Conservation (phyloP, 2,797 vertebrate species). For the Pitangus sulphuratus region DNA sequence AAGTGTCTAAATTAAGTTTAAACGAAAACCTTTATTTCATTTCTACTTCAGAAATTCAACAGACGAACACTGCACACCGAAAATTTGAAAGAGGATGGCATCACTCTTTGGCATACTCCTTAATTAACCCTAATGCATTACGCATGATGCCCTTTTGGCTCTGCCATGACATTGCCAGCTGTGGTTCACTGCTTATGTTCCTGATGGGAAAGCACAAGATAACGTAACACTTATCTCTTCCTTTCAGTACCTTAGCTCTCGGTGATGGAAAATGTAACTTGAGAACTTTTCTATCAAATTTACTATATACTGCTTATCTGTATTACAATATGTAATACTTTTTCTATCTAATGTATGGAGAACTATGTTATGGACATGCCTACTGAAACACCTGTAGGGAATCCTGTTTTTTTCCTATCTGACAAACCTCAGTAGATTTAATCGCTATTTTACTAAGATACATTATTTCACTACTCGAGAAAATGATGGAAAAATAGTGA, state of each 20-base stretch:
- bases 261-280: neutral
- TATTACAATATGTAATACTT: neutral
- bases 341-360: neutral
- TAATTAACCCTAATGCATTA: constrained; percentile 34
- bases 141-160: constrained; percentile 30
- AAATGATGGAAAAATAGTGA: neutral
- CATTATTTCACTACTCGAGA: neutral
- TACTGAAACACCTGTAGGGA: neutral
- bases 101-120: constrained; percentile 4
- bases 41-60: neutral
- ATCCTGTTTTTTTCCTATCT: neutral
- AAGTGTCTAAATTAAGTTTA: neutral
- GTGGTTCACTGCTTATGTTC: neutral
- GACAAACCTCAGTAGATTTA: neutral
- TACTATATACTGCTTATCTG: neutral
- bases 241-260: neutral
- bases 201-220: neutral
- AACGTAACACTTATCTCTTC: neutral
- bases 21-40: neutral
- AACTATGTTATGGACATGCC: neutral
- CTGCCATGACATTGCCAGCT: constrained; percentile 28
- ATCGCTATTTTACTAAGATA: neutral
- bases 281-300: neutral
- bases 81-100: constrained; percentile 22
- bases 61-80: neutral